Base-by-base conservation (phyloP, 2,113 vertebrate species). In the Archocentrus centrarchus region DNA sequence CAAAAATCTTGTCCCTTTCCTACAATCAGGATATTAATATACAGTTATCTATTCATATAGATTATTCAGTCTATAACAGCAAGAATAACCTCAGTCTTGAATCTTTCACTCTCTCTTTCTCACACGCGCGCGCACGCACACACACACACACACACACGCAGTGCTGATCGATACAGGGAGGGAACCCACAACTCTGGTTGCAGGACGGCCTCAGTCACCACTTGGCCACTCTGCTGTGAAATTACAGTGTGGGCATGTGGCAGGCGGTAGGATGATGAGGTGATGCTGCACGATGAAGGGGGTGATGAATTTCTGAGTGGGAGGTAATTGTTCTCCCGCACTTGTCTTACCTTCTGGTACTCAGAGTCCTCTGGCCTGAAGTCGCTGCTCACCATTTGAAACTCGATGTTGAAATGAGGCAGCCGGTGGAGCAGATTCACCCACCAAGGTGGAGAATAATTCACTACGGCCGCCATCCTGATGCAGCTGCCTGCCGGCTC, bases 361-460 rank as follows among this genome's bases (percentile, higher is more conserved):
- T 97, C 97, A 1, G 95, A 76, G 91, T 98, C 97, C 91, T 98
- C 96, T 1, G 98, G 98, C 63, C 96, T 96, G 95, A 99, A 98
- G 88, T 97, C 97, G 41, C 96, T 97, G 94, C 94, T 96, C 85
- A 97, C 96, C 77, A 94, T 78, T 92, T 99, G 97, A 94, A 98
- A 98, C 61, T 96, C 96, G n/a, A 98, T 93, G 95, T 96, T 96
- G 93, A 98, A 94, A 90, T 98, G 98, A 80, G 98, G 98, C 89
- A 99, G 92, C 82, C 98, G 97, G 95, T 99, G 98, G 81, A 99
- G 95, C 53, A 98, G 96, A 92, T 94, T 98, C 88, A 97, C 97
- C 98, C 98, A 98, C 98, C 98, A 98, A 11, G 97, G 97, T 7
- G 98, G 97, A 81, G 96, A 96, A 92, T 98, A 98, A 95, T 97